A percentile compares a stretch with the other conserved stretches of the same genome.
phyloP scores from a whole-genome alignment of 2,113 vertebrate species.

The Rattus norvegicus region GRCr8 NC_086036.1:85944501-85945000 shows the following conservation, averaged over 20 bases:
- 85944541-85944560: background rate
- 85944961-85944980: no score
- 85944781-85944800: background rate
- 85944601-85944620: background rate
- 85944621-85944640: background rate
- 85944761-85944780: background rate
- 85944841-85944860: no score
- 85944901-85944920: no score
- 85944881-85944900: no score
- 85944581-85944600: no score
- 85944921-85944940: no score
- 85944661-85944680: background rate
- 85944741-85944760: background rate
- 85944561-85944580: no score
- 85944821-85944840: background rate
- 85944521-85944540: background rate
- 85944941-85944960: no score
- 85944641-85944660: accelerated
- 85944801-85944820: background rate
- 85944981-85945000: no score
- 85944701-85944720: background rate
- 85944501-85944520: no score
- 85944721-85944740: background rate
- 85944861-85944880: no score
- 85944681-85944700: background rate